Conservation (phyloP, 2,797 vertebrate species). For the Sphaeramia orbicularis region DNA sequence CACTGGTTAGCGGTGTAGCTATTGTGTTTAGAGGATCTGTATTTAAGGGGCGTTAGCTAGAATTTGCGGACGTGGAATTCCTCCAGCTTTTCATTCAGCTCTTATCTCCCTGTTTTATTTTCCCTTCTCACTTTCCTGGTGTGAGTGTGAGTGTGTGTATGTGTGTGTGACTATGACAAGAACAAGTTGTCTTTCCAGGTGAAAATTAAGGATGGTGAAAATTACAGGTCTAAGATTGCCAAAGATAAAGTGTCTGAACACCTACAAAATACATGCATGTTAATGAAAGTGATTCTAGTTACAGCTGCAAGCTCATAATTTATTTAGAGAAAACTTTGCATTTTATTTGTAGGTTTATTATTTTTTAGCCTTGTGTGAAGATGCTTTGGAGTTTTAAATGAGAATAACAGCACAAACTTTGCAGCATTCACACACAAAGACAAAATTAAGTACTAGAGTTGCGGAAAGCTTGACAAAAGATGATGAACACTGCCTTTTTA, state of each 20-base stretch:
- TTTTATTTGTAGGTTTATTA: too few species aligned
- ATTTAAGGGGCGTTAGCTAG: conserved; percentile 46
- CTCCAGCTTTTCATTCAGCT: conserved; percentile 61
- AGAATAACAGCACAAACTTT: too few species aligned
- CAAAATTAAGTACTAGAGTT: too few species aligned
- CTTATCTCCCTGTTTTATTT: conserved; percentile 54
- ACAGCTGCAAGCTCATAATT: neutral
- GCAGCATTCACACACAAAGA: too few species aligned
- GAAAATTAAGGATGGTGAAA: conserved; percentile 7
- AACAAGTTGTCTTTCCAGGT: conserved; percentile 27
- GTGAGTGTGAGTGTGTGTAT: conserved; percentile 9
- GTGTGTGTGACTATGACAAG: conserved; percentile 4
- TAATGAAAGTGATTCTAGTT: neutral
- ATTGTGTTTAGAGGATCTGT: conserved; percentile 55
- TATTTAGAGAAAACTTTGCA: neutral
- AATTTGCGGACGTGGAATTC: conserved; percentile 41
- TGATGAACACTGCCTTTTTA: too few species aligned
- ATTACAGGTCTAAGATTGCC: conserved; percentile 15
- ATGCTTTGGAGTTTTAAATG: neutral
- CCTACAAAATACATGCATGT: neutral
- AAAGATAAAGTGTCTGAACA: conserved; percentile 14
- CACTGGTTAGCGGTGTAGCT: conserved; percentile 39
- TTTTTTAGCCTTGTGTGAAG: too few species aligned
- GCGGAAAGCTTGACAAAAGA: too few species aligned
- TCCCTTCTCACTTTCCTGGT: conserved; percentile 54